Conservation (phyloP, 2,888 invertebrate genomes). For the Drosophila monieri region DNA sequence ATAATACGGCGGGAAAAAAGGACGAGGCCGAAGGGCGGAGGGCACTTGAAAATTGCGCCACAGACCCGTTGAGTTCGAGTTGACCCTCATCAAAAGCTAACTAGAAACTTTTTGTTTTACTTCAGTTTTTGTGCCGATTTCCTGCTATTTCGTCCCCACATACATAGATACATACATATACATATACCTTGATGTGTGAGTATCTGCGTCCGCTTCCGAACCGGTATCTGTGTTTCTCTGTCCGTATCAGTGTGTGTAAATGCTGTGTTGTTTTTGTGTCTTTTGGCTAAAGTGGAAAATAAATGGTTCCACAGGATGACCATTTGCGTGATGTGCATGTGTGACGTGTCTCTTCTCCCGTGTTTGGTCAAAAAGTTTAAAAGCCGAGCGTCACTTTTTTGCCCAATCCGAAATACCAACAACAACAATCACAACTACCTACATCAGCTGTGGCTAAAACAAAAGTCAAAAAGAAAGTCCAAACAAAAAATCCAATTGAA, state of each 20-base stretch:
- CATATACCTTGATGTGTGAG: conserved; percentile 6
- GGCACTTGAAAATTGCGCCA: conserved; percentile 74
- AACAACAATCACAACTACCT: conserved; percentile 41
- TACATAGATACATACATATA: conserved; percentile 1
- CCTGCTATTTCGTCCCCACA: conserved; percentile 6
- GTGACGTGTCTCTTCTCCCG: conserved; percentile 33
- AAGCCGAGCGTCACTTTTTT: conserved; percentile 70
- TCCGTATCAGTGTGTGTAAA: neutral
- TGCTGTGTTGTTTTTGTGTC: conserved; percentile 54
- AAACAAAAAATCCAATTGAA: conserved; percentile 72
- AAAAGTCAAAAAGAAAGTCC: conserved; percentile 66
- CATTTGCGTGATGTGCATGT: conserved; percentile 63
- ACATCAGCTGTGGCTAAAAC: conserved; percentile 69
- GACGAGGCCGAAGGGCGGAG: neutral
- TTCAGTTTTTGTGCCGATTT: conserved; percentile 50
- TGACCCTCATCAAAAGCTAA: conserved; percentile 80
- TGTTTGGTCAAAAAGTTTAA: conserved; percentile 69
- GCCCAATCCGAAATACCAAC: conserved; percentile 51
- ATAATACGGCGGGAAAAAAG: conserved; percentile 19
- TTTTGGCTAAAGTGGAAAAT: conserved; percentile 77
- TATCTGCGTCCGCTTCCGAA: conserved; percentile 1
- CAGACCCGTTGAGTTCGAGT: conserved; percentile 60
- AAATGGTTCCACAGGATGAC: conserved; percentile 80
- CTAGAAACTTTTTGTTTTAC: conserved; percentile 76
- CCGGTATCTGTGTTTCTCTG: conserved; percentile 10